Percentiles rank a stretch among this genome's conserved stretches.
Evolutionary conservation across 2,113 vertebrate genomes (phyloP).

Genomic region (Calypte anna): DNA sequence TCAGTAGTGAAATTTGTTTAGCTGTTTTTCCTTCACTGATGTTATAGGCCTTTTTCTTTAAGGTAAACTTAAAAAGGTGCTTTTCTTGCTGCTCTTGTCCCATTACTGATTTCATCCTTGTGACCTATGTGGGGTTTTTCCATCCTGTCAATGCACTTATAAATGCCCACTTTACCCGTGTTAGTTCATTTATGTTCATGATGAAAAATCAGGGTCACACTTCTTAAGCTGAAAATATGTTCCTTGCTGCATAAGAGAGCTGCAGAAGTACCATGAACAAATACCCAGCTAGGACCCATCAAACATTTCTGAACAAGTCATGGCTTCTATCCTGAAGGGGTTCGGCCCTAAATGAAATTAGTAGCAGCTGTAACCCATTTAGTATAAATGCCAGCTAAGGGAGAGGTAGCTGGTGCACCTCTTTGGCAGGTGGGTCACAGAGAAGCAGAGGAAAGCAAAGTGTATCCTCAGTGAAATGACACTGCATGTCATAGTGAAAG

Average conservation of each 20-base stretch:
- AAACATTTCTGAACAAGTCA: not conserved
- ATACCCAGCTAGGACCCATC: not conserved
- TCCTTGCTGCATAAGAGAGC: not conserved
- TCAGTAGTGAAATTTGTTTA: slow-evolving; percentile 4
- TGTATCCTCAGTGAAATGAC: not conserved
- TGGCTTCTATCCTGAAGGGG: not conserved
- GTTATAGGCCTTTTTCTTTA: not conserved
- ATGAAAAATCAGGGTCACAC: not conserved
- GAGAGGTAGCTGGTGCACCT: not conserved
- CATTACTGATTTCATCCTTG: not conserved
- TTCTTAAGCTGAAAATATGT: not conserved
- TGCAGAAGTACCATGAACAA: not conserved
- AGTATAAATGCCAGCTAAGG: not conserved
- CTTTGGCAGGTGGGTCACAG: not conserved
- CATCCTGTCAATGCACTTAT: not conserved
- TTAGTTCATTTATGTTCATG: not conserved
- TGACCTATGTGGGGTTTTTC: not conserved
- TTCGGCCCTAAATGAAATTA: slow-evolving; percentile 17
- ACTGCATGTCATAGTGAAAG: not conserved
- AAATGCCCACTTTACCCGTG: not conserved
- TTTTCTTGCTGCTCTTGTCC: not conserved
- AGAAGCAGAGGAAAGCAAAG: not conserved
- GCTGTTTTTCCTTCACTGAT: not conserved
- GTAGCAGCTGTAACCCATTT: slow-evolving; percentile 3
- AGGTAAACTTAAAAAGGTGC: not conserved